Evolutionary conservation across 2,797 vertebrate genomes (phyloP), one percentile per base, ranked within the genome.

Genomic region (Platyrinchus mystaceus): DNA sequence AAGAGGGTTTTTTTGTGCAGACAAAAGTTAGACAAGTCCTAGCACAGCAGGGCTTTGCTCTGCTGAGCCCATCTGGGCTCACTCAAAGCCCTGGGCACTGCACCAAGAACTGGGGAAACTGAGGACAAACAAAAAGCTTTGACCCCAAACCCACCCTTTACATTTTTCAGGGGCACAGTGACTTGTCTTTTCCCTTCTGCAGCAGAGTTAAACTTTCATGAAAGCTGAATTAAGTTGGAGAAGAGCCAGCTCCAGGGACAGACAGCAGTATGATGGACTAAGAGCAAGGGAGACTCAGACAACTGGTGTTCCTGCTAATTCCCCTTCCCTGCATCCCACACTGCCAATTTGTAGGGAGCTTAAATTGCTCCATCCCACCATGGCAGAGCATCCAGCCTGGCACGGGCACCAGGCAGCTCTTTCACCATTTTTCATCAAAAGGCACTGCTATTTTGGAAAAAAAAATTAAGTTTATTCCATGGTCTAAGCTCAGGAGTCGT

Each of bases 141-240:
- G 49, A 82, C 81, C 64, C 73, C 67, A 74, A 81, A 75, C 7
- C 12, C n/a, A 58, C n/a, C 26, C 36, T 63, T 66, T 77, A 34
- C 59, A 79, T 91, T 94, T 89, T 91, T 90, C 59, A 92, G 71
- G 76, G 80, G 19, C 56, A 34, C 18, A 13, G 66, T 49, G 43
- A 60, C 49, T 93, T 62, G 32, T 39, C 60, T 78, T 66, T 34
- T 90, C 73, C 44, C 62, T 93, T 89, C 71, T 34, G 58, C 71
- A 80, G 66, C 39, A 30, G 44, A 58, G 44, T 84, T 94, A 88
- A 96, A 86, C 67, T 91, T 94, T 86, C 73, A 86, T 86, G 69
- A 93, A 47, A 73, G 52, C 62, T 41, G 66, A 96, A 84, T 81
- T 53, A 71, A 66, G 37, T 26, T 88, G 85, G 87, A 90, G 46